Conservation (phyloP, 1,140 invertebrate species). For the Coboldia fuscipes region DNA sequence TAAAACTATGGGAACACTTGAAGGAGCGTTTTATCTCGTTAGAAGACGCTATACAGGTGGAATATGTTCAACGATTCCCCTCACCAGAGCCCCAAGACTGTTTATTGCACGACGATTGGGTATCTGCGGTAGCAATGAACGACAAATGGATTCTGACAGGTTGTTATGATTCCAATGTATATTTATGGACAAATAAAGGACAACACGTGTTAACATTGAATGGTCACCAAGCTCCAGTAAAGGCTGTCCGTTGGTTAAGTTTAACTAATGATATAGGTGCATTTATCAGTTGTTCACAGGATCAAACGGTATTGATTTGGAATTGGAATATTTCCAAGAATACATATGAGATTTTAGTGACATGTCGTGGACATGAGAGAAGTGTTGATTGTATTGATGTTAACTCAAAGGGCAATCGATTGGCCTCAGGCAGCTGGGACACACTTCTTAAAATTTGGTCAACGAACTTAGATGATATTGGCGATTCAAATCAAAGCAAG, state of each 20-base stretch:
- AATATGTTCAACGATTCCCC: constrained; percentile 74
- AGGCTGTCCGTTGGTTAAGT: constrained; percentile 70
- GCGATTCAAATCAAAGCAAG: constrained; percentile 25
- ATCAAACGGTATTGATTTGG: constrained; percentile 84
- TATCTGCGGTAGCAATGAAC: constrained; percentile 54
- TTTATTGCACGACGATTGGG: constrained; percentile 90
- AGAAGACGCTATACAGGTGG: constrained; percentile 63
- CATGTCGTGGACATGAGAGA: constrained; percentile 72
- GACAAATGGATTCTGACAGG: constrained; percentile 76
- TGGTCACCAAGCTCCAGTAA: constrained; percentile 68
- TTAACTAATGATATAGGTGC: constrained; percentile 34
- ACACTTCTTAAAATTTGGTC: constrained; percentile 61
- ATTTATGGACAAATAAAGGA: constrained; percentile 72
- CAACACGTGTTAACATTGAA: constrained; percentile 63
- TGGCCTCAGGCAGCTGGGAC: constrained; percentile 90
- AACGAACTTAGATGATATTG: constrained; percentile 21
- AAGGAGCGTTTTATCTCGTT: constrained; percentile 40
- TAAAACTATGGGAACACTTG: constrained; percentile 41
- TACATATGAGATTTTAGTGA: constrained; percentile 54
- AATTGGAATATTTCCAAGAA: constrained; percentile 58
- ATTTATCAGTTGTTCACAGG: constrained; percentile 75
- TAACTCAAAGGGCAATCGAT: constrained; percentile 33
- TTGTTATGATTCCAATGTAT: constrained; percentile 86
- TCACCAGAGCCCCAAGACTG: constrained; percentile 78
- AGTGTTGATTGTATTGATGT: constrained; percentile 69